Percentiles rank a stretch among this genome's conserved stretches.
These are phyloP conservation scores for Deilephila elpenor DNA, from an alignment of 2,888 invertebrate genomes.

Conservation along the genomic window DNA sequence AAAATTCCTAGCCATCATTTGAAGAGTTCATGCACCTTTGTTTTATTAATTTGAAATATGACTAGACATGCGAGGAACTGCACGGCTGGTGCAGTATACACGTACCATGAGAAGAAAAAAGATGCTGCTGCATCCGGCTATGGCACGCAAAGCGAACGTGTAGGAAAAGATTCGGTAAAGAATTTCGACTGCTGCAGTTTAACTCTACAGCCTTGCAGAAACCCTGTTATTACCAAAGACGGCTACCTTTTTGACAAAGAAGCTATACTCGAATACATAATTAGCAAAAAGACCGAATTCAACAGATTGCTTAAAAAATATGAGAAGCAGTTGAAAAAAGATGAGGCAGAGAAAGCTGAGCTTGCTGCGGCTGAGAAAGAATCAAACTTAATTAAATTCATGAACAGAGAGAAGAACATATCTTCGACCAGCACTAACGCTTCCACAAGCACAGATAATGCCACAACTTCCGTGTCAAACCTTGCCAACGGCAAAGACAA, in stretches of 20 bases:
- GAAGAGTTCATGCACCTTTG: background rate
- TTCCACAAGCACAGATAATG: slow-evolving; percentile 45
- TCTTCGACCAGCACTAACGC: slow-evolving; percentile 71
- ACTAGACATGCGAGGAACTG: slow-evolving; percentile 99
- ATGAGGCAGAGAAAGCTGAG: slow-evolving; percentile 88
- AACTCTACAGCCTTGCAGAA: slow-evolving; percentile 97
- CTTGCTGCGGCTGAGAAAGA: slow-evolving; percentile 89
- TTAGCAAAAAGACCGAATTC: slow-evolving; percentile 97
- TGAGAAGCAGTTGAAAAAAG: slow-evolving; percentile 92
- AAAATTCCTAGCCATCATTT: no score
- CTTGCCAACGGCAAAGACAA: slow-evolving; percentile 91
- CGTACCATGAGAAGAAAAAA: slow-evolving; percentile 98
- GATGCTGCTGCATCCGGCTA: slow-evolving; percentile 98
- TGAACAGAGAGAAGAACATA: slow-evolving; percentile 92
- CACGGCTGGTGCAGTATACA: slow-evolving; percentile 99
- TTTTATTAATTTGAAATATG: slow-evolving; percentile 79
- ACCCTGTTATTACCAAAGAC: slow-evolving; percentile 93
- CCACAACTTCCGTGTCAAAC: slow-evolving; percentile 88
- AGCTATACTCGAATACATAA: slow-evolving; percentile 96
- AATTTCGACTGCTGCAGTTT: slow-evolving; percentile 99
- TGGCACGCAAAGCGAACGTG: slow-evolving; percentile 92
- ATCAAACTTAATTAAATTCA: slow-evolving; percentile 90
- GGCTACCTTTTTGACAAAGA: slow-evolving; percentile 99
- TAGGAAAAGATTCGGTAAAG: slow-evolving; percentile 96
- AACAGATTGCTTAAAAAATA: slow-evolving; percentile 95